Base-by-base conservation (phyloP, 2,888 invertebrate genomes). In the Drosophila borealis region DNA sequence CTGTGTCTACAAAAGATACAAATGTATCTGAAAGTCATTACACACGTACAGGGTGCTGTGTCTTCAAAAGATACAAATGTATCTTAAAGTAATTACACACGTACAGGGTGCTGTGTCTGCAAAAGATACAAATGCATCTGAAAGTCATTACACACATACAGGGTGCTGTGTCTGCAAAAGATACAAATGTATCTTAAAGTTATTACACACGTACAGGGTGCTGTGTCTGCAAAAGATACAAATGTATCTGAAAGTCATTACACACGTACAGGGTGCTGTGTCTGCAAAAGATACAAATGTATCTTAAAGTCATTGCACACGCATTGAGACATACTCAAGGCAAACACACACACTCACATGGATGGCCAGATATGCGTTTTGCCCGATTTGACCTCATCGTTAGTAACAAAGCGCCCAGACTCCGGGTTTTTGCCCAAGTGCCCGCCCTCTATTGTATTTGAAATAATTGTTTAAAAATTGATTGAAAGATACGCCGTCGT, bases 401-500 rank as follows among this genome's bases (percentile, higher is more conserved):
- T 21, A 53, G 13, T 5, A 48, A 21, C 21, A 42, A 49, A 13
- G 46, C 11, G 21, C 33, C 51, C 59, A 68, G 57, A 42, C 42
- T 72, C 39, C 14, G n/a, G 51, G 55, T 48, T 55, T 42, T 29
- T 8, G 29, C 29, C 8, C 29, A 29, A 29, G 60, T 49, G 45
- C 13, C 29, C 53, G 49, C 59, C 55, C 37, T 36, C 72, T 54
- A 73, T 77, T 73, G 63, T 70, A 29, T 60, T 39, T 62, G 29
- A 19, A 61, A 53, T 60, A 57, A 14, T 33, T 68, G 49, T 39
- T 68, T 56, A n/a, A 53, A 17, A 44, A 59, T 71, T 69, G 66
- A 81, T 87, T 70, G 63, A 66, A 56, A 83, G 81, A 80, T 80
- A 78, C 54, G 59, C 50, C 2, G 29, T 48, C 42, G 59, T 45